A percentile compares a stretch with the other conserved stretches of the same genome.
phyloP scores from a whole-genome alignment of 2,113 vertebrate genomes.

The Paradoxurus hermaphroditus region DNA sequence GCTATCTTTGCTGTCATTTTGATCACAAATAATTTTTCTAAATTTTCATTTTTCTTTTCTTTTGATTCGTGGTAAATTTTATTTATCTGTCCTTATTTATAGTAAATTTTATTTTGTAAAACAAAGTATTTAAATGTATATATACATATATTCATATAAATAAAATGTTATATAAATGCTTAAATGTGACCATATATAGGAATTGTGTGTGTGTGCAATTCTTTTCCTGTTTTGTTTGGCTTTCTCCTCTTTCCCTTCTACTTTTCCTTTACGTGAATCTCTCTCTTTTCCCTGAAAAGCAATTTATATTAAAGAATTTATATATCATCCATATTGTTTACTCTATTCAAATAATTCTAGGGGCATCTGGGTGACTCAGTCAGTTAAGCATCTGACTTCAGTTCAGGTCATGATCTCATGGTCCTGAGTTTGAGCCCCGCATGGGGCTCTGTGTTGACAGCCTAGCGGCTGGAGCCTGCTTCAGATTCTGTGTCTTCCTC shows the following conservation, averaged over 20 bases:
- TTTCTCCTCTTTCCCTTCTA: background rate
- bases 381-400: too few species aligned
- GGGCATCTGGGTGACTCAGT: too few species aligned
- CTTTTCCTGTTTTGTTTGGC: background rate
- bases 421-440: too few species aligned
- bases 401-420: too few species aligned
- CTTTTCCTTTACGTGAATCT: background rate
- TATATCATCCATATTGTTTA: background rate
- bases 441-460: too few species aligned
- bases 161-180: conserved; percentile 14
- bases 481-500: too few species aligned
- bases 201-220: background rate
- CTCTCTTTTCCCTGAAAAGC: background rate
- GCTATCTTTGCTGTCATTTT: background rate
- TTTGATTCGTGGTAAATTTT: background rate
- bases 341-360: background rate
- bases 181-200: background rate
- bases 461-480: too few species aligned
- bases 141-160: background rate
- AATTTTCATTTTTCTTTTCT: background rate
- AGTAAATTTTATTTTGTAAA: background rate
- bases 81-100: background rate
- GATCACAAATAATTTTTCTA: background rate
- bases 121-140: background rate
- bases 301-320: background rate